A percentile compares a stretch with the other conserved stretches of the same genome.
phyloP scores from a whole-genome alignment of 2,888 invertebrate genomes.

The Allophyes oxyacanthae region DNA sequence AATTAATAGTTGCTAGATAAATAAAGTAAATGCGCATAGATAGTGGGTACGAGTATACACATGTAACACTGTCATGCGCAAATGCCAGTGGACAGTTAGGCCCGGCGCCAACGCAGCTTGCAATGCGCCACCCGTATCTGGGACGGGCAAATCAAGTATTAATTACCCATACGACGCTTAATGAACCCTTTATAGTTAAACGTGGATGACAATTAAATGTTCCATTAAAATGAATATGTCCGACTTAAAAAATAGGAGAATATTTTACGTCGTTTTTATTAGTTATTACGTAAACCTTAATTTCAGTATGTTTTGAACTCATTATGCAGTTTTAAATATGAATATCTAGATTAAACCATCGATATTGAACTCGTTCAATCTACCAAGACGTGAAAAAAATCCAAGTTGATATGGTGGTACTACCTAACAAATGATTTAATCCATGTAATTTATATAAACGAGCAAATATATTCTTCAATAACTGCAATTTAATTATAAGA shows the following conservation, averaged over 20 bases:
- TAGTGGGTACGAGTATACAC: conserved; percentile 53
- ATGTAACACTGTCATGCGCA: conserved; percentile 70
- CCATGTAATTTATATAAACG: too few species aligned
- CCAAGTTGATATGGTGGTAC: too few species aligned
- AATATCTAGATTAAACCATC: too few species aligned
- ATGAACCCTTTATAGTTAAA: conserved; percentile 72
- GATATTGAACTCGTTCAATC: too few species aligned
- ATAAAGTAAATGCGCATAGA: conserved; percentile 53
- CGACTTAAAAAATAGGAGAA: not conserved
- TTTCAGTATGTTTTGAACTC: not conserved
- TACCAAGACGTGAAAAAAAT: too few species aligned
- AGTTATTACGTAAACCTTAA: too few species aligned
- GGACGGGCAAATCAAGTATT: conserved; percentile 85
- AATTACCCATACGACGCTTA: conserved; percentile 80
- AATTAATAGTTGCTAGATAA: conserved; percentile 45
- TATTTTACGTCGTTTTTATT: not conserved
- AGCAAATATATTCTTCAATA: too few species aligned
- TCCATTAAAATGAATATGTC: conserved; percentile 36
- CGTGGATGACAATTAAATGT: conserved; percentile 37
- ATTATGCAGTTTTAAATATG: too few species aligned
- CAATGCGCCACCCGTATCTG: conserved; percentile 84
- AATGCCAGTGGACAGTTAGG: conserved; percentile 85
- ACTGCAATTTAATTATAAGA: conserved; percentile 1
- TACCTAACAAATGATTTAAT: too few species aligned
- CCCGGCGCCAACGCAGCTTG: conserved; percentile 83